Evolutionary conservation across 2,888 invertebrate species (phyloP).

Genomic region (Cremastinae sp.): DNA sequence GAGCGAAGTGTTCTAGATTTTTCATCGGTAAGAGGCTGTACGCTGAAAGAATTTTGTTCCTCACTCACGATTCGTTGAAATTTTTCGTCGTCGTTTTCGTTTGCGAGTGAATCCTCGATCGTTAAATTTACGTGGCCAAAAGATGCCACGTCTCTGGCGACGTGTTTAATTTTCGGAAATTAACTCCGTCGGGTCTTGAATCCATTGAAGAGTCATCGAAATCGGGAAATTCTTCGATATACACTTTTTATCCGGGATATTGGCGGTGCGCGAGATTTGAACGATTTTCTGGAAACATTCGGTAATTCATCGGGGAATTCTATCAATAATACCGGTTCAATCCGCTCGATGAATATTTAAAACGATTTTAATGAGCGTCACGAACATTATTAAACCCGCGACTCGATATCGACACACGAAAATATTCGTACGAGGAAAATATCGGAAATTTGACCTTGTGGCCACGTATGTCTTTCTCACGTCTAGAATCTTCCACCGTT

Average conservation of each 20-base stretch:
- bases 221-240: too few species aligned
- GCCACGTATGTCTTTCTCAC: conserved; percentile 30
- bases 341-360: neutral
- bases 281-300: too few species aligned
- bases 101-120: neutral
- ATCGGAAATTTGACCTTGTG: conserved; percentile 42
- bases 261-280: too few species aligned
- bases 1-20: conserved; percentile 31
- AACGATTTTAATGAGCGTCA: neutral
- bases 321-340: too few species aligned
- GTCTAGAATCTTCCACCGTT: conserved; percentile 41
- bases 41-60: neutral
- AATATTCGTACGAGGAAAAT: neutral
- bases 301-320: too few species aligned
- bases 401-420: too few species aligned
- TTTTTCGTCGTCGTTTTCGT: conserved; percentile 39
- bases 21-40: conserved; percentile 61
- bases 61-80: neutral
- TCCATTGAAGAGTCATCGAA: too few species aligned
- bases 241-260: neutral
- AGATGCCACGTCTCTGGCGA: conserved; percentile 49
- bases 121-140: neutral
- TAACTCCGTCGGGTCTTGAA: too few species aligned
- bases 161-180: neutral
- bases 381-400: neutral